Percentiles rank a stretch among this genome's conserved stretches.
These are phyloP conservation scores for Gymnothorax javanicus DNA, from an alignment of 2,797 vertebrate genomes.

Conservation along the genomic window DNA sequence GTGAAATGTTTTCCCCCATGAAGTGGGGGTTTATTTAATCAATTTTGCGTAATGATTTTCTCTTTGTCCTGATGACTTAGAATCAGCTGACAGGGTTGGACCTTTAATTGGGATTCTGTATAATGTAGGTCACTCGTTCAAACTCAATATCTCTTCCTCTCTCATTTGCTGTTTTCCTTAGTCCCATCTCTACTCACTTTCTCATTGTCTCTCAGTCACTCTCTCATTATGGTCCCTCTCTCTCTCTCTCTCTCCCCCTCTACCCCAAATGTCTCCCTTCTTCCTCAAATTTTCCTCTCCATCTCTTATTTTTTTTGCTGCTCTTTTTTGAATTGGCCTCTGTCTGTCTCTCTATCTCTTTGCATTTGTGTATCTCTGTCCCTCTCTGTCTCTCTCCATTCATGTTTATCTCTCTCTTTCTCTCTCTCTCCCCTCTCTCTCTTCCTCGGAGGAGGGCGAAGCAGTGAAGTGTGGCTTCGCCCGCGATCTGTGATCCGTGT, in stretches of 20 bases:
- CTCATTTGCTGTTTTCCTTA: not conserved
- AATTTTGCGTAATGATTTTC: not conserved
- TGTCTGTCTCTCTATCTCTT: no score
- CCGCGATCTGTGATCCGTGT: slow-evolving; percentile 17
- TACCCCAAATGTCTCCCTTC: not conserved
- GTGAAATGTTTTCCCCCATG: not conserved
- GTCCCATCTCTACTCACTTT: not conserved
- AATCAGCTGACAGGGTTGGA: not conserved
- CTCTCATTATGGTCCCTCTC: not conserved
- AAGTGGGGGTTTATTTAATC: not conserved
- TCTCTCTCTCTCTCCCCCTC: not conserved
- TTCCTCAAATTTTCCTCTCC: not conserved
- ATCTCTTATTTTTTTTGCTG: not conserved
- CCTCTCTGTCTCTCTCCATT: not conserved
- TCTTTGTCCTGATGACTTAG: not conserved
- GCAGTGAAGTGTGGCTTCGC: not conserved
- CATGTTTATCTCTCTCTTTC: not conserved
- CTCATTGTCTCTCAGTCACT: not conserved
- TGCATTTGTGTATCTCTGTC: not conserved
- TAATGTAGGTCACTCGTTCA: not conserved
- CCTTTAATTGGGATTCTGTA: slow-evolving; percentile 4
- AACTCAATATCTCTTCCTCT: not conserved
- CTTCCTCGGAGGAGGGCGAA: not conserved
- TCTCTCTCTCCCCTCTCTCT: not conserved
- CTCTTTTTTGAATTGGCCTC: no score